Evolutionary conservation across 2,113 vertebrate species (phyloP), one percentile per base, ranked within the genome.

Genomic region (Cathartes aura): DNA sequence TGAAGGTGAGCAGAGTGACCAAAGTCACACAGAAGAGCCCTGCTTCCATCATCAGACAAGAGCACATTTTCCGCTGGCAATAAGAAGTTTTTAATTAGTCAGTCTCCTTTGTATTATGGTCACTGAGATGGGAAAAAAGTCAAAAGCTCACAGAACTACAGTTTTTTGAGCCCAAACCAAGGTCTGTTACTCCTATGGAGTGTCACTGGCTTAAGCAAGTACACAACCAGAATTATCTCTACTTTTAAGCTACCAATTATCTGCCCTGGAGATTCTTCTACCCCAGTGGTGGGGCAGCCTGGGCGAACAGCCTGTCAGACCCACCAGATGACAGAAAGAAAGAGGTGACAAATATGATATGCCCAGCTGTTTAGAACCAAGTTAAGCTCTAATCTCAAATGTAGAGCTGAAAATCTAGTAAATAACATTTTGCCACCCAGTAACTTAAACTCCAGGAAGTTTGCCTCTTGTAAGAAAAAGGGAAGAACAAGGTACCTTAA

Each of bases 31-130:
- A 99, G 98, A 72, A 99, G 99, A 16, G 98, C 98, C 29, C 98
- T 98, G 98, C 98, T 98, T 24, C 99, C 99, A 23, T 99, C 99
- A 1, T 98, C 98, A 18, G 99, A 99, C 96, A 99, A 97, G 82
- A 99, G 98, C 95, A 99, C 98, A 1, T 99, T 99, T 97, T 99
- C 99, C 70, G 99, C 99, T 99, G 98, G 47, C 96, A 95, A 96
- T 0, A 14, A 93, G 30, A 97, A 91, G 40, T 8, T 32, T 34
- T 55, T 30, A 23, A 23, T 90, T 36, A 71, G n/a, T 72, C 62
- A 66, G 24, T 50, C 15, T 60, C 45, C 43, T 59, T 53, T 60
- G 36, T 2, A 12, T 21, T 10, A 19, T 7, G 34, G 15, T 36
- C 56, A 53, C 32, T 9, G 21, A 60, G 34, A 30, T 7, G 34